Evolutionary conservation across 2,888 invertebrate genomes (phyloP).

Genomic region (Caenorhabditis zanzibari): DNA sequence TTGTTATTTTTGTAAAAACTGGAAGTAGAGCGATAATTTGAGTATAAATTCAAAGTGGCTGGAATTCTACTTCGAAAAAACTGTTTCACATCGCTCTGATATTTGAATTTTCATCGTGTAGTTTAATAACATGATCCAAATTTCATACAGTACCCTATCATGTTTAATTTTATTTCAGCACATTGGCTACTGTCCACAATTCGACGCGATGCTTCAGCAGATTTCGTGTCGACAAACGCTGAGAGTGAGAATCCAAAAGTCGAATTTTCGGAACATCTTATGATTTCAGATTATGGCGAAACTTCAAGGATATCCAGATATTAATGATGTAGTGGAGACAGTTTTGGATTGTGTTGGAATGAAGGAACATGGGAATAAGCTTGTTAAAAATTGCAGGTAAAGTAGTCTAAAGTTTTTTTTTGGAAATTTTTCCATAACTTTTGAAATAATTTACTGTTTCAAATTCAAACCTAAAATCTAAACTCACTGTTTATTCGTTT

Average conservation of each 20-base stretch:
- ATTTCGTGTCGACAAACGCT: constrained; percentile 75
- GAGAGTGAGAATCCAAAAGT: not conserved
- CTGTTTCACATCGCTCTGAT: not conserved
- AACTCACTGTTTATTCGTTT: too few relatives aligned
- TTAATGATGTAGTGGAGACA: constrained; percentile 79
- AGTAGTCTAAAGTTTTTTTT: too few relatives aligned
- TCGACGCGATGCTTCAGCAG: constrained; percentile 77
- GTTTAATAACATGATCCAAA: too few relatives aligned
- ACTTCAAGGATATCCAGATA: constrained; percentile 44
- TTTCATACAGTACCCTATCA: not conserved
- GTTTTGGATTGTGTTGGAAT: constrained; percentile 85
- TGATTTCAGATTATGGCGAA: constrained; percentile 32
- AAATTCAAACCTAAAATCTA: too few relatives aligned
- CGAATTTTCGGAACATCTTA: not conserved
- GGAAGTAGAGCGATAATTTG: too few relatives aligned
- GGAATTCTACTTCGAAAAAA: too few relatives aligned
- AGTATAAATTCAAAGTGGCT: too few relatives aligned
- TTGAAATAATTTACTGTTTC: too few relatives aligned
- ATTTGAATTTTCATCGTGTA: too few relatives aligned
- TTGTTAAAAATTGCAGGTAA: constrained; percentile 47
- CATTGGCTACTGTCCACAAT: constrained; percentile 81
- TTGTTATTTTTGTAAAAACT: too few relatives aligned
- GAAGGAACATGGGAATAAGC: constrained; percentile 73
- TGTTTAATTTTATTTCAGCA: constrained; percentile 59
- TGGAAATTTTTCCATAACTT: too few relatives aligned